Percentiles rank a stretch among this genome's conserved stretches.
Evolutionary conservation across 1,140 invertebrate species (phyloP).

Genomic region (Eueides isabella): DNA sequence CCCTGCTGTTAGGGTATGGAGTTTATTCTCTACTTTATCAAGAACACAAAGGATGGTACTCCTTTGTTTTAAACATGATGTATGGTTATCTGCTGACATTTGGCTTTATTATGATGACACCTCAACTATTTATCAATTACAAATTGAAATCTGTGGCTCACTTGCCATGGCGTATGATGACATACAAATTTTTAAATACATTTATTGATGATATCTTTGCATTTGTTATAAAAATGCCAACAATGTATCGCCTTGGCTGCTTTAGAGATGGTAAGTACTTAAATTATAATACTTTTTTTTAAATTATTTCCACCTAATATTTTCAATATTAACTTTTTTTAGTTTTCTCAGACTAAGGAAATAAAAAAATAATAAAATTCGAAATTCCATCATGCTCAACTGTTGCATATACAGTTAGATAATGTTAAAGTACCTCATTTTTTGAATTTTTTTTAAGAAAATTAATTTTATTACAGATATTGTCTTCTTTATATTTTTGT

Average conservation of each 20-base stretch:
- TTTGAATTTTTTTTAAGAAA: neutral
- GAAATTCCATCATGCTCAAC: too few species aligned
- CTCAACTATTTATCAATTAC: constrained; percentile 99
- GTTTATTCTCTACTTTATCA: constrained; percentile 98
- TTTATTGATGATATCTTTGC: constrained; percentile 99
- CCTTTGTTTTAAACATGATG: constrained; percentile 95
- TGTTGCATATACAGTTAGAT: too few species aligned
- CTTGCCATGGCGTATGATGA: constrained; percentile 99
- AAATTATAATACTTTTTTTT: constrained; percentile 14
- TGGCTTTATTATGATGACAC: constrained; percentile 99
- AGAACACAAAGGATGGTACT: constrained; percentile 99
- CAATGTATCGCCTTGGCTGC: constrained; percentile 96
- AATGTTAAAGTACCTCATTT: too few species aligned
- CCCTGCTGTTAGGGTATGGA: constrained; percentile 95
- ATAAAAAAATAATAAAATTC: too few species aligned
- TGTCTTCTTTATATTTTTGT: constrained; percentile 99
- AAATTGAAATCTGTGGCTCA: constrained; percentile 99
- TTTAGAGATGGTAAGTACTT: constrained; percentile 94
- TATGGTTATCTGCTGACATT: constrained; percentile 99
- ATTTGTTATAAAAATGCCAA: constrained; percentile 99
- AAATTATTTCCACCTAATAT: neutral
- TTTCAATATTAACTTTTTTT: neutral
- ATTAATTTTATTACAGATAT: constrained; percentile 88
- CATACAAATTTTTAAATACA: constrained; percentile 99
- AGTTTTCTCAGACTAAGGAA: too few species aligned